Percentiles rank a stretch among this genome's conserved stretches.
phyloP scores from a whole-genome alignment of 2,113 vertebrate species.

The Patagioenas fasciata region DNA sequence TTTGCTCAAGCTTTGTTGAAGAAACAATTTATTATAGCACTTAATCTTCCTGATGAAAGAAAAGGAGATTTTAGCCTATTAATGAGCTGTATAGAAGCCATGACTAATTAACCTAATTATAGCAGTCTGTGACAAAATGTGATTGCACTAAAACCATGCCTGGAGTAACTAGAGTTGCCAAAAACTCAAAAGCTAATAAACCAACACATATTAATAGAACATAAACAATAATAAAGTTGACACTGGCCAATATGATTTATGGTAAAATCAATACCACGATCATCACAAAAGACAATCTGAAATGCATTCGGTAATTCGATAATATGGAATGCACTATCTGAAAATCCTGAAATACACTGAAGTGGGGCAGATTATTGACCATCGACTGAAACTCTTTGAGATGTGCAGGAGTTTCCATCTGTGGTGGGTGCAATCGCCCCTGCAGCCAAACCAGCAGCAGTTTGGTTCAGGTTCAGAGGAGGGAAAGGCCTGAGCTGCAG shows the following conservation, averaged over 20 bases:
- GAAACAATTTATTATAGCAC: slow-evolving; percentile 59
- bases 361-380: not conserved
- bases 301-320: not conserved
- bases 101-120: slow-evolving; percentile 80
- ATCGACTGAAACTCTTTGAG: not conserved
- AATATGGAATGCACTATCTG: not conserved
- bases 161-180: slow-evolving; percentile 30
- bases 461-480: no score
- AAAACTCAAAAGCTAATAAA: slow-evolving; percentile 45
- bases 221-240: slow-evolving; percentile 43
- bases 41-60: slow-evolving; percentile 69
- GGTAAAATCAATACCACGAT: not conserved
- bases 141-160: slow-evolving; percentile 49
- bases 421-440: no score
- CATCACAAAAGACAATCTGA: slow-evolving; percentile 8
- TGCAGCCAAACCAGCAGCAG: no score
- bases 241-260: not conserved
- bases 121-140: slow-evolving; percentile 66
- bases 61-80: slow-evolving; percentile 66
- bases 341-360: not conserved
- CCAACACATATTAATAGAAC: slow-evolving; percentile 6
- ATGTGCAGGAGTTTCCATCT: not conserved
- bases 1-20: slow-evolving; percentile 58
- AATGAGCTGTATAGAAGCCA: slow-evolving; percentile 72
- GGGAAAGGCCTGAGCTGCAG: no score